Evolutionary conservation across 2,797 vertebrate species (phyloP).

Genomic region (Poeciliopsis gracilis): DNA sequence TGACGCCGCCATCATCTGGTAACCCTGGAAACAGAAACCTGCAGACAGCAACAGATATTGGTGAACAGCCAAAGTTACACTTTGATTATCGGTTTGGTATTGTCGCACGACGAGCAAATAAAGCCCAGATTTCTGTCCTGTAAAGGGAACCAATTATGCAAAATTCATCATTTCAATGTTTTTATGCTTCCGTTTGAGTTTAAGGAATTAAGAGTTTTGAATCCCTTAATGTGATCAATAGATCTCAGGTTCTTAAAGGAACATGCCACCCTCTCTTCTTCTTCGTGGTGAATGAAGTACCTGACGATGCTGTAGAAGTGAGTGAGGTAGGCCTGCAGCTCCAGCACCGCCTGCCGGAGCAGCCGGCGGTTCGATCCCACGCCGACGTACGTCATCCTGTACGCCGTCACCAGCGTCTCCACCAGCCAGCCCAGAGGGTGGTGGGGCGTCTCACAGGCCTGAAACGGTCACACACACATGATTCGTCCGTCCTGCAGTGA

Average conservation of each 20-base stretch:
- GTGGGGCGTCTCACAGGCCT: constrained; percentile 95
- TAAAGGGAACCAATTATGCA: background rate
- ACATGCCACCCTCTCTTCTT: background rate
- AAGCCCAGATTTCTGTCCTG: background rate
- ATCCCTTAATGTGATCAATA: too few species aligned
- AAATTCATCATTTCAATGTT: too few species aligned
- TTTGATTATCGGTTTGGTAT: background rate
- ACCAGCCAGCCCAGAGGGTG: constrained; percentile 94
- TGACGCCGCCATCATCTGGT: constrained; percentile 90
- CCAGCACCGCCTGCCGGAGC: constrained; percentile 90
- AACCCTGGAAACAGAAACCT: constrained; percentile 97
- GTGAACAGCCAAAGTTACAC: background rate
- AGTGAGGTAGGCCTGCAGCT: constrained; percentile 93
- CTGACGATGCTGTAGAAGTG: constrained; percentile 91
- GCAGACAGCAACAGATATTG: constrained; percentile 13
- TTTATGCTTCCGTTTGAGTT: too few species aligned
- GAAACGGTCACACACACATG: constrained; percentile 1
- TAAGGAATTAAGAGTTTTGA: too few species aligned
- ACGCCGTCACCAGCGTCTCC: constrained; percentile 93
- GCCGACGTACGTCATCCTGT: constrained; percentile 96
- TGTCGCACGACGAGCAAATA: background rate
- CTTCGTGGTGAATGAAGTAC: constrained; percentile 73
- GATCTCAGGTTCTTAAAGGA: background rate
- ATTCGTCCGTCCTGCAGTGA: background rate
- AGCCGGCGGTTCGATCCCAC: constrained; percentile 93